These are phyloP conservation scores for Lacerta bilineata DNA, from an alignment of 2,797 vertebrate genomes.

Conservation along the genomic window DNA sequence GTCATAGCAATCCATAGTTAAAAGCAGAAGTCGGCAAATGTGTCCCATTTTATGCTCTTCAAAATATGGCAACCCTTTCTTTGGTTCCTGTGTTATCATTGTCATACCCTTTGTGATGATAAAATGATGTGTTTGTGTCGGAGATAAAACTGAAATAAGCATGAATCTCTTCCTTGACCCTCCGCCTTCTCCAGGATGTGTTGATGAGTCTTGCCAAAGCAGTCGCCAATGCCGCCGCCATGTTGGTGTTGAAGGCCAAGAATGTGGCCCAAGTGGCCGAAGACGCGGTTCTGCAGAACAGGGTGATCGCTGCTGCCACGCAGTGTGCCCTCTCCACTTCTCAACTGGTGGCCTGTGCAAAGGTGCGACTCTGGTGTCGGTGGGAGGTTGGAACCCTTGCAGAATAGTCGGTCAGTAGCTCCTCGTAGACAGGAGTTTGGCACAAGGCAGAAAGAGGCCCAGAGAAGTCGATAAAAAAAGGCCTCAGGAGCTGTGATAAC, in stretches of 20 bases:
- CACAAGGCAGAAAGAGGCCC: no score
- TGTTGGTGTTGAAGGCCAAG: conserved; percentile 98
- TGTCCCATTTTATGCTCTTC: no score
- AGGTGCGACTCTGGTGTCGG: conserved; percentile 79
- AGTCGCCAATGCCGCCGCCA: conserved; percentile 97
- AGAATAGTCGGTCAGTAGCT: neutral
- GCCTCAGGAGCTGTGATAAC: no score
- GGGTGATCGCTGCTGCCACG: conserved; percentile 96
- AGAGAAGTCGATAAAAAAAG: neutral
- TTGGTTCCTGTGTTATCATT: neutral
- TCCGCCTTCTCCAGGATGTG: conserved; percentile 86
- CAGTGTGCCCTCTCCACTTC: conserved; percentile 98
- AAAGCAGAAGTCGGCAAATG: no score
- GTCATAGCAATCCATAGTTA: no score
- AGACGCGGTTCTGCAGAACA: conserved; percentile 94
- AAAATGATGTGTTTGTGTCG: no score
- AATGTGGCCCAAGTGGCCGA: conserved; percentile 97
- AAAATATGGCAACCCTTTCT: no score
- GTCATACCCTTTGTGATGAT: neutral
- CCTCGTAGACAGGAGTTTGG: neutral
- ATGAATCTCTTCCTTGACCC: neutral
- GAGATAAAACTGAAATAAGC: neutral
- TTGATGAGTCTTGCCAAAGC: conserved; percentile 99
- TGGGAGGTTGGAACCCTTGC: neutral
- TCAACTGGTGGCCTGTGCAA: conserved; percentile 97